These are phyloP conservation scores for Pteropus rufus DNA, from an alignment of 2,797 vertebrate genomes.

Conservation along the genomic window DNA sequence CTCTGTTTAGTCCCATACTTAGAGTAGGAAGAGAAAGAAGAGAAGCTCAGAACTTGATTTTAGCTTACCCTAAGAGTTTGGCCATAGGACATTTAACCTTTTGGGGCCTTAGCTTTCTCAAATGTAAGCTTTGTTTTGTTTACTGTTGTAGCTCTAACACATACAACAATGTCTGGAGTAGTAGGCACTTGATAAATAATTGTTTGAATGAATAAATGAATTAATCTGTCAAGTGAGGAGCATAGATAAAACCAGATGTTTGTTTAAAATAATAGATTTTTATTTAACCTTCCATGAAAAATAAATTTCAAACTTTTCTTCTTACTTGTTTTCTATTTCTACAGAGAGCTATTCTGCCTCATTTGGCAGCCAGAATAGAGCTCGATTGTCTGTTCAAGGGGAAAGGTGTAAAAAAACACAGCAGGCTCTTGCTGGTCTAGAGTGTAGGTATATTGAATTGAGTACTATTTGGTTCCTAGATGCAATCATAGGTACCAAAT, in stretches of 20 bases:
- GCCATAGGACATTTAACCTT: background rate
- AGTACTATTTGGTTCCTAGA: background rate
- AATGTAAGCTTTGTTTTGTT: background rate
- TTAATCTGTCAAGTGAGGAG: background rate
- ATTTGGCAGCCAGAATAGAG: background rate
- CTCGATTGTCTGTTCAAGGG: background rate
- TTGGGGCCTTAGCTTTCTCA: background rate
- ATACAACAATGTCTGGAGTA: background rate
- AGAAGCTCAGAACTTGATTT: background rate
- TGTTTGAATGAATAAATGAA: background rate
- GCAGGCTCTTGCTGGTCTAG: background rate
- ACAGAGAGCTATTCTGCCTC: background rate
- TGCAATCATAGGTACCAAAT: background rate
- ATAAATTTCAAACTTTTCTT: background rate
- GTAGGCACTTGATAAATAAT: background rate
- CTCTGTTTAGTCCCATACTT: background rate
- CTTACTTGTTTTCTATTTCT: background rate
- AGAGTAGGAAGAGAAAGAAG: background rate
- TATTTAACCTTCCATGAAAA: conserved; percentile 7
- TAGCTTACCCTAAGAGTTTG: background rate
- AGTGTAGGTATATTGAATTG: background rate
- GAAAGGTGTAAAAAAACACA: background rate
- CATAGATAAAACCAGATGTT: background rate
- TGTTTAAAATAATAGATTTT: background rate
- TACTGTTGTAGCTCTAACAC: background rate